A percentile compares a stretch with the other conserved stretches of the same genome.
Conservation (phyloP, 2,888 invertebrate genomes). For the Phasia obesa region DNA sequence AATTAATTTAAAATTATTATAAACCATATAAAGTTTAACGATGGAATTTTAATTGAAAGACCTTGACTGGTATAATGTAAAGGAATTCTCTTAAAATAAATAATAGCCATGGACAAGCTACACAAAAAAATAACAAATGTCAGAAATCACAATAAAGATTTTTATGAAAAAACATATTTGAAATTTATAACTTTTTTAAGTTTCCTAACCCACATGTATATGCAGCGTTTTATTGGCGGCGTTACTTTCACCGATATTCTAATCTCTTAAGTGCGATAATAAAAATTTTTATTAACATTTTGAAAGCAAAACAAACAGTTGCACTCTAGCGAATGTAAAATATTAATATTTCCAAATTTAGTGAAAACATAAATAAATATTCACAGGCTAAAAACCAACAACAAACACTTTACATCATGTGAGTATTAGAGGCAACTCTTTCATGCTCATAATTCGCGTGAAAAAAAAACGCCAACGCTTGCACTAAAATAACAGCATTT, state of each 20-base stretch:
- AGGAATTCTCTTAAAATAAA: neutral
- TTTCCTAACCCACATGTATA: slow-evolving; percentile 2
- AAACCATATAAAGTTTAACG: neutral
- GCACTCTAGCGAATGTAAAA: neutral
- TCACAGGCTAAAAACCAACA: slow-evolving; percentile 13
- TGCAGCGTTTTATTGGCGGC: neutral
- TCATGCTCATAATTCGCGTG: slow-evolving; percentile 28
- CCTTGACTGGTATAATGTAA: neutral
- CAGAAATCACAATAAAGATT: neutral
- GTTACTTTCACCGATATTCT: slow-evolving; percentile 49
- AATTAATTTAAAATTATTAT: neutral
- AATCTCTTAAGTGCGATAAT: slow-evolving; percentile 40
- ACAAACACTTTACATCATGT: neutral
- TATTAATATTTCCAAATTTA: slow-evolving; percentile 17
- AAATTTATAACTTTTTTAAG: slow-evolving; percentile 2
- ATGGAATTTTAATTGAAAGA: neutral
- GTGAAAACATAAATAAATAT: slow-evolving; percentile 12
- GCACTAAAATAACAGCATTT: slow-evolving; percentile 34
- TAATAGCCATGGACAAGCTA: neutral
- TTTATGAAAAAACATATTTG: neutral
- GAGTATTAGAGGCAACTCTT: slow-evolving; percentile 7
- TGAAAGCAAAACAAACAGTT: slow-evolving; percentile 35
- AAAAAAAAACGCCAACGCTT: slow-evolving; percentile 55
- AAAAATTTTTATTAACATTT: slow-evolving; percentile 59
- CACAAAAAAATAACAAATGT: neutral